phyloP scores from a whole-genome alignment of 2,888 invertebrate genomes.

The Erebia ligea region DNA sequence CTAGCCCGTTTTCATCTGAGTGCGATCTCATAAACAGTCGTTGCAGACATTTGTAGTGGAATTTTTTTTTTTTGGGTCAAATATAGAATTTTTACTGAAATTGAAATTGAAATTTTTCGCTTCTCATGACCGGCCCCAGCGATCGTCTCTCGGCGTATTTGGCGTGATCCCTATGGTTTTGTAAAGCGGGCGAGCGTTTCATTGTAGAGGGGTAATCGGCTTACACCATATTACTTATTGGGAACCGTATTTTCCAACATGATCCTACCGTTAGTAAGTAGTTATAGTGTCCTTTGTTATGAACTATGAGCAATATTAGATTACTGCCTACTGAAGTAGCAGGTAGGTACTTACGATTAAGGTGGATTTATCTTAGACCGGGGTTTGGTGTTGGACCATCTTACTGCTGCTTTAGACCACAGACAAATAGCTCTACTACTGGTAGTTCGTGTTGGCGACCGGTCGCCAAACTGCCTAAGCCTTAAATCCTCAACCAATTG shows the following conservation, averaged over 20 bases:
- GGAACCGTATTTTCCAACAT: constrained; percentile 47
- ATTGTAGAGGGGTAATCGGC: constrained; percentile 61
- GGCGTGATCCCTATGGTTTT: constrained; percentile 48
- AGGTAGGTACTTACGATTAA: background rate
- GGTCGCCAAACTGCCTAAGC: background rate
- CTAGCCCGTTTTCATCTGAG: too few relatives aligned
- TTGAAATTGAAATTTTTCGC: too few relatives aligned
- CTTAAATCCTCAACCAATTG: background rate
- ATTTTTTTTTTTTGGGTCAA: background rate
- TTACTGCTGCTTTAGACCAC: background rate
- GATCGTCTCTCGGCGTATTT: constrained; percentile 13
- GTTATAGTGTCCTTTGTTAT: constrained; percentile 10
- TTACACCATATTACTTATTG: constrained; percentile 58
- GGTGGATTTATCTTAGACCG: background rate
- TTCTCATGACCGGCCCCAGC: background rate
- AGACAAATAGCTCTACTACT: background rate
- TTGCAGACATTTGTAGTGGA: too few relatives aligned
- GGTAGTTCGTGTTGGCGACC: too few relatives aligned
- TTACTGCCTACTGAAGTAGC: constrained; percentile 5
- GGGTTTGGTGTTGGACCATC: background rate
- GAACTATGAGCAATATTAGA: constrained; percentile 17
- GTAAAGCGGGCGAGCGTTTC: constrained; percentile 58
- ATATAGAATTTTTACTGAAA: background rate
- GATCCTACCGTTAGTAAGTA: constrained; percentile 23
- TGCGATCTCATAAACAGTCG: too few relatives aligned